Base-by-base conservation (phyloP, 2,797 vertebrate genomes). In the Taenioides sp. region DNA sequence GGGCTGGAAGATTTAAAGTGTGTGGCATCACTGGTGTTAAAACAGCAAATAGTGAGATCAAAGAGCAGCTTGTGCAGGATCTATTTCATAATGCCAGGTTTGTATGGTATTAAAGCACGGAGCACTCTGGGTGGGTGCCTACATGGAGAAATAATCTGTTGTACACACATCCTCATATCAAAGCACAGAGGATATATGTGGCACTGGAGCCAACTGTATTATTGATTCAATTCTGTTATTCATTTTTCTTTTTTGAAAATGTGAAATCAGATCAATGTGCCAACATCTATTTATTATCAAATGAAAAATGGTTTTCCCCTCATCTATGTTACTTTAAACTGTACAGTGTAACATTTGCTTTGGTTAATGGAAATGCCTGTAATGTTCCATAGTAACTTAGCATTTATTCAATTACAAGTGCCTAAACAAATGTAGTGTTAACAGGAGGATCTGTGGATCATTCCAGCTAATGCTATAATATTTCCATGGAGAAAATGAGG, bases 1-100 rank as follows among this genome's bases (percentile, higher is more conserved):
- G 69, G 52, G 65, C 61, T 49, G 23, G 72, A 80, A 59, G 71
- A 77, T 81, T 80, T 81, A 80, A 65, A 34, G 67, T 64, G 62
- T 69, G 58, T 20, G 52, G 58, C 57, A 54, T 54, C 69, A 59
- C 71, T 28, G 65, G 4, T 47, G 66, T 47, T 71, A 71, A 59
- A 72, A 72, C 6, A 65, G 57, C 52, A 73, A 69, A 43, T 43
- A 57, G 37, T 6, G 2, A 58, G 49, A 83, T 76, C 55, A 78
- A 74, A 83, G 74, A 76, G 59, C 20, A 47, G 22, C 37, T 72
- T 47, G 65, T 2, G 2, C 27, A 72, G 69, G 59, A 28, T 23
- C 63, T 43, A 70, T 54, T 22, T 73, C 65, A 68, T 49, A 75
- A 77, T 66, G 11, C 60, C 49, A 28, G 25, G 62, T 78, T 73